Evolutionary conservation across 2,113 vertebrate species (phyloP).

Genomic region (Gulo gulo): DNA sequence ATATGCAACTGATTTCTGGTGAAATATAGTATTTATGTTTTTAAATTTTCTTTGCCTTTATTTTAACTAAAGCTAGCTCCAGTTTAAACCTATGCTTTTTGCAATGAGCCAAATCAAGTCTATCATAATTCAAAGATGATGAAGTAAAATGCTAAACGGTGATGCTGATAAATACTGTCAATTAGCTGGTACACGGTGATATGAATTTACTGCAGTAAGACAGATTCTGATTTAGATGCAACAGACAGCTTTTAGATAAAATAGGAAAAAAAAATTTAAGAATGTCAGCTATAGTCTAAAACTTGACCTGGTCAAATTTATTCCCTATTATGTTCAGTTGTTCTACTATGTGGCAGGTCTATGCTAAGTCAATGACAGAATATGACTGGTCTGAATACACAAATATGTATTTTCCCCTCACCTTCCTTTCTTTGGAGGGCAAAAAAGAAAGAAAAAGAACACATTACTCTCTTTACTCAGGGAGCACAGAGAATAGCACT

Average conservation of each 20-base stretch:
- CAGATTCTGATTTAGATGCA: constrained; percentile 38
- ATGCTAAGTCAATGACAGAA: constrained; percentile 28
- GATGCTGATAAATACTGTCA: constrained; percentile 30
- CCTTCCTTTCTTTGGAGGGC: neutral
- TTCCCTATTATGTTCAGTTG: constrained; percentile 25
- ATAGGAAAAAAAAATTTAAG: constrained; percentile 49
- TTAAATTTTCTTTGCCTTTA: constrained; percentile 41
- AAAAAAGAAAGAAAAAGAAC: neutral
- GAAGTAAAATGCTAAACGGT: constrained; percentile 24
- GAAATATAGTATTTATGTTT: constrained; percentile 37
- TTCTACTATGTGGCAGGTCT: neutral
- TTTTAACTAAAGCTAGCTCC: constrained; percentile 53
- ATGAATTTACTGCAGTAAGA: constrained; percentile 20
- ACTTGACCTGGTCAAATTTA: constrained; percentile 20
- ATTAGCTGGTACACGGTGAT: constrained; percentile 14
- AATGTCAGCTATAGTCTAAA: constrained; percentile 42
- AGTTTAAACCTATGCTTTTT: constrained; percentile 57
- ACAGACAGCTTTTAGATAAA: constrained; percentile 32
- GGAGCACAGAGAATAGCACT: neutral
- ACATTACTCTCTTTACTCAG: neutral
- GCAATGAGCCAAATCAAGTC: constrained; percentile 46
- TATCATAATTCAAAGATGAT: constrained; percentile 45
- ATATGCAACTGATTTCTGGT: constrained; percentile 59
- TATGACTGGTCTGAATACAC: constrained; percentile 1
- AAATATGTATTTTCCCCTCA: neutral